A percentile compares a stretch with the other conserved stretches of the same genome.
Evolutionary conservation across 2,888 invertebrate genomes (phyloP).

Genomic region (Eristalis pertinax): DNA sequence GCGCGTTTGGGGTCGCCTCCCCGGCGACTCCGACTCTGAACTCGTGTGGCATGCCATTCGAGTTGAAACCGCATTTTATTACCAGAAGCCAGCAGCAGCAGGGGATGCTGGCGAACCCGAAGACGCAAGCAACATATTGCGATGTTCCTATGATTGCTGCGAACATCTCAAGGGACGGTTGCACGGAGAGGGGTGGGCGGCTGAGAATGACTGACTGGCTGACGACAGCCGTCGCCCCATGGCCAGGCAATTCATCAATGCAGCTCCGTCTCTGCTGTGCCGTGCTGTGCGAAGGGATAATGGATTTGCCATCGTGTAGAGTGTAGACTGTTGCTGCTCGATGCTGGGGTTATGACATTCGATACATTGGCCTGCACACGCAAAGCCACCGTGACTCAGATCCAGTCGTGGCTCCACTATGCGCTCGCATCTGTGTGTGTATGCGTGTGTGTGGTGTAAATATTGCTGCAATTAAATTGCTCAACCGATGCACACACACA

Average conservation of each 20-base stretch:
- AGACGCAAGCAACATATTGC: slow-evolving; percentile 66
- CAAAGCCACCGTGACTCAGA: slow-evolving; percentile 50
- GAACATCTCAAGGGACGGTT: slow-evolving; percentile 31
- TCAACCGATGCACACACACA: slow-evolving; percentile 43
- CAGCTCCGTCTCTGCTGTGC: slow-evolving; percentile 3
- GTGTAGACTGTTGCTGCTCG: slow-evolving; percentile 54
- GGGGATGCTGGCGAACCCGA: background rate
- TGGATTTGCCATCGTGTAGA: slow-evolving; percentile 52
- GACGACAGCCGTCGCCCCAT: slow-evolving; percentile 64
- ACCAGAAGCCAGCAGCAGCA: slow-evolving; percentile 29
- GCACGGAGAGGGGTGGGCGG: background rate
- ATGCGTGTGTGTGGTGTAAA: slow-evolving; percentile 57
- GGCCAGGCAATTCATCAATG: slow-evolving; percentile 68
- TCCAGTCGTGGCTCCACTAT: background rate
- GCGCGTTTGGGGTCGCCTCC: slow-evolving; percentile 41
- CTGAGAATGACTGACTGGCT: slow-evolving; percentile 50
- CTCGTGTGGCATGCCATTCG: slow-evolving; percentile 45
- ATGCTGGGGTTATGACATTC: slow-evolving; percentile 59
- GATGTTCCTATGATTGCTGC: slow-evolving; percentile 67
- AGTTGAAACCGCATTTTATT: slow-evolving; percentile 65
- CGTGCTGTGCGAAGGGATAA: slow-evolving; percentile 29
- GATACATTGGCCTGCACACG: slow-evolving; percentile 53
- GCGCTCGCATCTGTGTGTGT: too few relatives aligned
- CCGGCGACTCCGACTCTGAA: slow-evolving; percentile 29
- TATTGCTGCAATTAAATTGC: slow-evolving; percentile 70